phyloP scores from a whole-genome alignment of 1,140 invertebrate genomes.

The Drosophila suzukii region DNA sequence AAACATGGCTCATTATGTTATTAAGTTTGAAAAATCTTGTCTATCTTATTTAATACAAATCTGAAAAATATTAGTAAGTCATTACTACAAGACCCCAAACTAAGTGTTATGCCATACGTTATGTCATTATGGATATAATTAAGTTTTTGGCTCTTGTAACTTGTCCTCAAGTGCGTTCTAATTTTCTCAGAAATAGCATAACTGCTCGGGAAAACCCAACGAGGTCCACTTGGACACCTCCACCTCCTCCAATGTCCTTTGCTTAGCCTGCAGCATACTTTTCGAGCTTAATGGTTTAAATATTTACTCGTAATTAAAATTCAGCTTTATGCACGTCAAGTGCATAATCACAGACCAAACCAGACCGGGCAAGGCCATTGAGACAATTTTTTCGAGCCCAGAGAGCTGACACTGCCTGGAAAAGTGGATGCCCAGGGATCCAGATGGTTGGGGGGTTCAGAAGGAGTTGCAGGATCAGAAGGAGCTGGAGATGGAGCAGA shows the following conservation, averaged over 20 bases:
- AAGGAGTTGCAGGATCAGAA: neutral
- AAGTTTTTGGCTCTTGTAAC: neutral
- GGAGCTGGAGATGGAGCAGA: neutral
- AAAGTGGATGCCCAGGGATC: slow-evolving; percentile 7
- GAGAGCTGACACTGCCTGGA: slow-evolving; percentile 40
- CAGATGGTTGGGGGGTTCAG: neutral
- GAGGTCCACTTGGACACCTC: slow-evolving; percentile 22
- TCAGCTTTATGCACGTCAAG: slow-evolving; percentile 81
- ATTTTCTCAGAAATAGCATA: slow-evolving; percentile 3
- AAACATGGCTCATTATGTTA: too few species aligned
- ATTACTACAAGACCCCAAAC: too few species aligned
- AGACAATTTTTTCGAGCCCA: slow-evolving; percentile 59
- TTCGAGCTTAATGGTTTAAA: slow-evolving; percentile 73
- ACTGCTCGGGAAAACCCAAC: slow-evolving; percentile 14
- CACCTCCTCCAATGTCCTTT: slow-evolving; percentile 10
- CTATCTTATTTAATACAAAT: too few species aligned
- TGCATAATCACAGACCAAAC: slow-evolving; percentile 72
- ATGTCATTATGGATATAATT: slow-evolving; percentile 5
- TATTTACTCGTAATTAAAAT: slow-evolving; percentile 83
- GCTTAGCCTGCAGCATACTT: slow-evolving; percentile 46
- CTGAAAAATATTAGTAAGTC: too few species aligned
- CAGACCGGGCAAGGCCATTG: slow-evolving; percentile 69
- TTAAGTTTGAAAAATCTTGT: too few species aligned
- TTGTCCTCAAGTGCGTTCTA: slow-evolving; percentile 17
- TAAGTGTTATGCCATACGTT: neutral